These are phyloP conservation scores for Euthynnus affinis DNA, from an alignment of 2,797 vertebrate genomes.

Conservation along the genomic window DNA sequence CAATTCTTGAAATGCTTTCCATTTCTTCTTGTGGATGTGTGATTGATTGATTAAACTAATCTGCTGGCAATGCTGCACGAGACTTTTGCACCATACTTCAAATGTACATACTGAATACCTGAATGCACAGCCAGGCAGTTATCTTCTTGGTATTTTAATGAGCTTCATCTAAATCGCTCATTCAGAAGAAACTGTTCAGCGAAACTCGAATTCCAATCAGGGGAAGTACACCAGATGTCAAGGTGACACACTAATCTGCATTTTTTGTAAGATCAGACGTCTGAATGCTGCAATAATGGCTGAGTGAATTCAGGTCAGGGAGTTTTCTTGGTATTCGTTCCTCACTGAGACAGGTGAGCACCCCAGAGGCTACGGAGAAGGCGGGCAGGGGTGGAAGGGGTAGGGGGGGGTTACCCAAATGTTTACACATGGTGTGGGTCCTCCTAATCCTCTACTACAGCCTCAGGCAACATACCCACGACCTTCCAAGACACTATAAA, in stretches of 20 bases:
- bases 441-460: conserved; percentile 73
- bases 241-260: conserved; percentile 18
- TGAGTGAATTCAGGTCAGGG: conserved; percentile 62
- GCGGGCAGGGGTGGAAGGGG: conserved; percentile 8
- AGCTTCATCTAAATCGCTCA: conserved; percentile 33
- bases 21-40: neutral
- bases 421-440: conserved; percentile 78
- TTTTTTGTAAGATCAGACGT: conserved; percentile 30
- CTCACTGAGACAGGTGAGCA: conserved; percentile 71
- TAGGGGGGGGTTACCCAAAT: conserved; percentile 59
- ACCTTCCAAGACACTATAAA: conserved; percentile 65
- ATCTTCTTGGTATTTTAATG: conserved; percentile 40
- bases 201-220: conserved; percentile 34
- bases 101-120: neutral
- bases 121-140: neutral
- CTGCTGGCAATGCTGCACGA: neutral
- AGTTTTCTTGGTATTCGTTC: conserved; percentile 56
- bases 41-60: too few species aligned
- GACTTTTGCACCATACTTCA: neutral
- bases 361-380: conserved; percentile 70
- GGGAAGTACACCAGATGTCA: conserved; percentile 38
- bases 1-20: neutral
- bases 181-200: conserved; percentile 45
- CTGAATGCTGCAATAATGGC: conserved; percentile 32
- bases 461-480: conserved; percentile 64